Evolutionary conservation across 2,888 invertebrate species (phyloP), one percentile per base, ranked within the genome.

Genomic region (Noctuana brunneofusca): DNA sequence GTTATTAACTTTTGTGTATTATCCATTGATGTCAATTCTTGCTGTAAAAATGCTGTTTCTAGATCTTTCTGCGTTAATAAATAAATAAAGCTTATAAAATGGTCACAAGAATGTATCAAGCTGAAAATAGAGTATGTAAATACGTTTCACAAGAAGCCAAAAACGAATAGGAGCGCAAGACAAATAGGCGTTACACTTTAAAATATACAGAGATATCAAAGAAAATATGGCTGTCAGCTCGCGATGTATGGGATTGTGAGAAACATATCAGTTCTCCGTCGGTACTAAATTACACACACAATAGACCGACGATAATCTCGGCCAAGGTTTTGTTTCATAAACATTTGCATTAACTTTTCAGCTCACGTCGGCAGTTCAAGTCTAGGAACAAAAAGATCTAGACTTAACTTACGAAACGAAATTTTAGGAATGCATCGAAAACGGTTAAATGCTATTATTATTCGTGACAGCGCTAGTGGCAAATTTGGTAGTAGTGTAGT

Each of bases 311-410:
- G 65, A 75, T 76, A 73, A 86, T 81, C 70, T 82, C 76, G 87
- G 89, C 75, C 90, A 90, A 88, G 89, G 90, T 73, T 77, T 66
- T 75, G 79, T 87, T 87, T 82, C 85, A 83, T 82, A 86, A 88
- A 84, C 77, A 58, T 54, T 54, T 38, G 48, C 73, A 85, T 87
- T 86, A 86, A 75, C 69, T 68, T 89, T 87, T 85, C 89, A 70
- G 66, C 68, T 70, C 76, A 74, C 76, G 78, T 81, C 73, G 16
- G 67, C 68, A 69, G 70, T 69, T 74, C 71, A 73, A 71, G 70
- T 68, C 69, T 75, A 73, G 79, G 73, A 79, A 87, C 83, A 86
- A 86, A 59, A 79, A 78, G 71, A 70, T 68, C 70, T 73, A 77
- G 73, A 74, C 71, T 75, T 71, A 70, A 66, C 65, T 73, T 70